These are phyloP conservation scores for Nyctibius grandis DNA, from an alignment of 2,797 vertebrate species.

Conservation along the genomic window DNA sequence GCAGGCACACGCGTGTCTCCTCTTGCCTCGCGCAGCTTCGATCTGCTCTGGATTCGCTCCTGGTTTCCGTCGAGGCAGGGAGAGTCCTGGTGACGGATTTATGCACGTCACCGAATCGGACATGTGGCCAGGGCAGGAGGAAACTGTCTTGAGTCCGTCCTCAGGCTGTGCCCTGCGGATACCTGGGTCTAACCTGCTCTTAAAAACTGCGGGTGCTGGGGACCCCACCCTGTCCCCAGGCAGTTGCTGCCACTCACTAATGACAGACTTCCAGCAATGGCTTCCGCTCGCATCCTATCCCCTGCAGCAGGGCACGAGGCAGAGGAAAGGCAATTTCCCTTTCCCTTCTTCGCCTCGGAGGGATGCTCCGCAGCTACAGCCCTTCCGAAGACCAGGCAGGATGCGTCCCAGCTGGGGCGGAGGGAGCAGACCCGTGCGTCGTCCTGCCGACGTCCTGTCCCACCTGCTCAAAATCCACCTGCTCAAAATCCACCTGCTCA, in stretches of 20 bases:
- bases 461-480: background rate
- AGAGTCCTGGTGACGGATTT: background rate
- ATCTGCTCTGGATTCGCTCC: background rate
- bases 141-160: background rate
- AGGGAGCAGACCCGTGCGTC: background rate
- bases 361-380: background rate
- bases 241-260: background rate
- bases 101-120: background rate
- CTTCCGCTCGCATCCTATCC: background rate
- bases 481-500: background rate
- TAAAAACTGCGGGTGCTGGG: background rate
- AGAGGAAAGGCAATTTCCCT: background rate
- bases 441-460: background rate
- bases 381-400: background rate
- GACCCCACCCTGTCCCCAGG: background rate
- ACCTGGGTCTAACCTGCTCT: background rate
- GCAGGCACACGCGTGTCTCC: background rate
- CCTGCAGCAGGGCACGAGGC: background rate
- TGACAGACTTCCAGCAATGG: background rate
- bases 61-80: background rate
- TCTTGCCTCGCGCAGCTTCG: rapidly evolving
- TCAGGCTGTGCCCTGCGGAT: rapidly evolving
- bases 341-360: background rate
- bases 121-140: background rate
- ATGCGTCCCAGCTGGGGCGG: background rate